Base-by-base conservation (phyloP, 2,797 vertebrate species). In the Malacoraja senta region DNA sequence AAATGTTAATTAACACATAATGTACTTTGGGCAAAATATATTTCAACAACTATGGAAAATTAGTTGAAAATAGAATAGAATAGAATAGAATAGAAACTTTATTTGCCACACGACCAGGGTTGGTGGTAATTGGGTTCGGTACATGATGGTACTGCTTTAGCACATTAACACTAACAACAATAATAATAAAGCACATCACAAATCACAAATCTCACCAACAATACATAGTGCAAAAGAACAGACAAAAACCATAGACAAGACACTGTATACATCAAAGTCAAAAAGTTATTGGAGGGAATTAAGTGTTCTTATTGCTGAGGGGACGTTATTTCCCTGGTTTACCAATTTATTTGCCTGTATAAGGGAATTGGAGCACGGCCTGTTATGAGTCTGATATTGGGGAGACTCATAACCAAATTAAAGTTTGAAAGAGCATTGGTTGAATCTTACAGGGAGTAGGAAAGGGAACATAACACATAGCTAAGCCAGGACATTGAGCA, bases 401-500 rank as follows among this genome's bases (percentile, higher is more conserved):
- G 13, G 38, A 53, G 68, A 21, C 35, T 92, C 24, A 3, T 8
- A 76, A 72, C 21, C 12, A 92, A 12, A 53, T 53, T 92, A 72
- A 58, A 58, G 29, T 76, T 76, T 26, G 26, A 35, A 92, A 17
- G 26, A 29, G 58, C 17, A 58, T 76, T 53, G 15, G 35, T n/a
- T 72, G 90, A 38, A 92, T n/a, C 38, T 76, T 76, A 17, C 1
- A 58, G 76, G n/a, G 63, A 88, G n/a, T 17, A 68, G 32, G 29
- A 26, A n/a, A 92, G 15, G 9, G 74, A 65, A 76, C 29, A 91
- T 53, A 4, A 74, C 26, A 88, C 38, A 74, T 71, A 88, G 38
- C 21, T 53, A 92, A 92, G 44, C 35, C 68, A 92, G 90, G 76
- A 92, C 90, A 92, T 29, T 92, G 38, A 38, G 29, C 32, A 76